Percentiles rank a stretch among this genome's conserved stretches.
These are phyloP conservation scores for Henricia sp. DNA, from an alignment of 53 echinoderm and acorn worm species.

Conservation along the genomic window DNA sequence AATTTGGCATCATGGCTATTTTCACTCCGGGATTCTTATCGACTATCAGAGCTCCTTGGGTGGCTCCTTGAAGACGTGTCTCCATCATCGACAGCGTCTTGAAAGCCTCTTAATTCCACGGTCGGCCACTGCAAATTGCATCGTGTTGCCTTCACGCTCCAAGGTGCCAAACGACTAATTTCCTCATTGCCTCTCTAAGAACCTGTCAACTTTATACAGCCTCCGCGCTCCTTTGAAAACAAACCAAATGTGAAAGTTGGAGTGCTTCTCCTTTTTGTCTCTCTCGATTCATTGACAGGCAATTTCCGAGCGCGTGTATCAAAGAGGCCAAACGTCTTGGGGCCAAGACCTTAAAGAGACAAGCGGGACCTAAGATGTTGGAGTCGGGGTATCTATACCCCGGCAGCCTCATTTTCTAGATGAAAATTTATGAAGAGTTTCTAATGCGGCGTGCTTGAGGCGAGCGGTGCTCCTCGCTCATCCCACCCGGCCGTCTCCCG, in stretches of 20 bases:
- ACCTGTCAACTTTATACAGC: background rate
- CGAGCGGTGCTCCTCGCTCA: background rate
- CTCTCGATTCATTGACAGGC: constrained; percentile 9
- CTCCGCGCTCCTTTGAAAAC: background rate
- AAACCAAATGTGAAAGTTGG: constrained; percentile 5
- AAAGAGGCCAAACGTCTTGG: constrained; percentile 38
- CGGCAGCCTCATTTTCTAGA: constrained; percentile 42
- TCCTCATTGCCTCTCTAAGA: background rate
- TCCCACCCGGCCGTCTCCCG: background rate
- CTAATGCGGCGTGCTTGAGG: constrained; percentile 17
- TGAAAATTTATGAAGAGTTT: constrained; percentile 49
- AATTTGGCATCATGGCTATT: background rate
- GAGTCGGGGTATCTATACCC: constrained; percentile 23
- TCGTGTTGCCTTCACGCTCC: background rate
- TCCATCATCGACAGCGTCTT: constrained; percentile 11
- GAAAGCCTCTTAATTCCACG: constrained; percentile 3
- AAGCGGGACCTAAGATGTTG: constrained; percentile 40
- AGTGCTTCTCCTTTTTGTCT: background rate
- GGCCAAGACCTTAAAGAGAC: constrained; percentile 42
- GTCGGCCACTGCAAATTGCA: constrained; percentile 38
- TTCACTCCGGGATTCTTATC: background rate
- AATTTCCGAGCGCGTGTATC: constrained; percentile 52
- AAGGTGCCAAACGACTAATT: constrained; percentile 4
- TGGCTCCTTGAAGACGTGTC: background rate
- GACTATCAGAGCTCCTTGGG: constrained; percentile 16